These are phyloP conservation scores for Hanleya hanleyi DNA, from an alignment of 2,888 invertebrate species.

Conservation along the genomic window DNA sequence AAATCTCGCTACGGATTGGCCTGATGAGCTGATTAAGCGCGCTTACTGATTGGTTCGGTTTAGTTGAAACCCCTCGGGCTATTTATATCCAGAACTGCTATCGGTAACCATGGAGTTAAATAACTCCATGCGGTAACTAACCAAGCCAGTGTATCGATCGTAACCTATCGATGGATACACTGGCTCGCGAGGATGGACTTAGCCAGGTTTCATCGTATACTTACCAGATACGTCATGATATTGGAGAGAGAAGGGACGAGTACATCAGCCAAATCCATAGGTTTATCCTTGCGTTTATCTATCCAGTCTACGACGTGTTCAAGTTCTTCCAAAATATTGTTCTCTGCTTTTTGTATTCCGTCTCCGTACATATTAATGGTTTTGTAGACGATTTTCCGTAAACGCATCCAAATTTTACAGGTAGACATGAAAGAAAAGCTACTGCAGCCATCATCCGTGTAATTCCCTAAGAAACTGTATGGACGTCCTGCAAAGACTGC, in stretches of 20 bases:
- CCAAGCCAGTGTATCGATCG: too few relatives aligned
- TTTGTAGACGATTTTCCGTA: background rate
- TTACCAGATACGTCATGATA: slow-evolving; percentile 6
- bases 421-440: background rate
- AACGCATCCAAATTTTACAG: background rate
- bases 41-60: too few relatives aligned
- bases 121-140: too few relatives aligned
- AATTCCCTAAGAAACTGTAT: background rate
- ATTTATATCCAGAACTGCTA: too few relatives aligned
- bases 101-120: too few relatives aligned
- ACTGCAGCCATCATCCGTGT: background rate
- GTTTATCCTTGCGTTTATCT: background rate
- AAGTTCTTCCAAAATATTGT: background rate
- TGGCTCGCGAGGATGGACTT: too few relatives aligned
- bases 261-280: background rate
- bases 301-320: background rate
- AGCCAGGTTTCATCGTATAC: too few relatives aligned
- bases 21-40: too few relatives aligned
- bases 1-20: too few relatives aligned
- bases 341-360: slow-evolving; percentile 1
- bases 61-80: too few relatives aligned
- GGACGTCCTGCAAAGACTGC: background rate
- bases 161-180: too few relatives aligned
- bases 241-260: background rate
- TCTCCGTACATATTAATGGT: slow-evolving; percentile 4